phyloP scores from a whole-genome alignment of 2,113 vertebrate genomes.

The Lichenostomus cassidix region DNA sequence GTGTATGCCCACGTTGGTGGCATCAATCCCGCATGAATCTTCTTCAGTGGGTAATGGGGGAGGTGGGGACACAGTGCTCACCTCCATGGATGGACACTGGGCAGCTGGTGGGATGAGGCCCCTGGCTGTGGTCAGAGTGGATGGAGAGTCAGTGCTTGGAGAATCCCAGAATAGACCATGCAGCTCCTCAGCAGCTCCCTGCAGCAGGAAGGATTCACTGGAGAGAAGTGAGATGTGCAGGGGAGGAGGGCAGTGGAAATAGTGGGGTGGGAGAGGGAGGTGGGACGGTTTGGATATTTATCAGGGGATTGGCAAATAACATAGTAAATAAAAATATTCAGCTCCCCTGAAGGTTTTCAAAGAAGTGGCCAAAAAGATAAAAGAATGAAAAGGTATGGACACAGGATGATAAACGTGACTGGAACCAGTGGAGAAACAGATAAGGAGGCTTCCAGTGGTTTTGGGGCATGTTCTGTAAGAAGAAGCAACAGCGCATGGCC shows the following conservation, averaged over 20 bases:
- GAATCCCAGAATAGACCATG: fast-evolving
- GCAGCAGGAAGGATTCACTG: fast-evolving
- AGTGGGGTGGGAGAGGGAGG: neutral
- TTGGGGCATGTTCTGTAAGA: too few species aligned
- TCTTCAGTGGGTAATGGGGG: fast-evolving
- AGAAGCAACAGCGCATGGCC: too few species aligned
- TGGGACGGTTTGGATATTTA: neutral
- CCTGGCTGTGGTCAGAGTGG: fast-evolving
- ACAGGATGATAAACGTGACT: too few species aligned
- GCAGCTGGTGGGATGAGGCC: neutral
- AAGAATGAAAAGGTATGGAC: too few species aligned
- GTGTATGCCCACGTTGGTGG: fast-evolving
- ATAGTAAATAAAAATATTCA: too few species aligned
- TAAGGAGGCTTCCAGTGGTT: too few species aligned
- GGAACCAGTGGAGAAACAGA: too few species aligned
- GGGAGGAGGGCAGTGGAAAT: fast-evolving
- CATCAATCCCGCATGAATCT: fast-evolving
- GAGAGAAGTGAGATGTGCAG: neutral
- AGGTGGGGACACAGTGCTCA: fast-evolving
- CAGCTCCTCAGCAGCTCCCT: too few species aligned
- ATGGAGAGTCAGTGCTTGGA: neutral
- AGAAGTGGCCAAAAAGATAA: too few species aligned
- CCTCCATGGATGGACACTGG: neutral
- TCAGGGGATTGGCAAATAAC: too few species aligned
- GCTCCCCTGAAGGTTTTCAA: too few species aligned